A percentile compares a stretch with the other conserved stretches of the same genome.
These are phyloP conservation scores for Oceanites oceanicus DNA, from an alignment of 2,113 vertebrate genomes.

Conservation along the genomic window DNA sequence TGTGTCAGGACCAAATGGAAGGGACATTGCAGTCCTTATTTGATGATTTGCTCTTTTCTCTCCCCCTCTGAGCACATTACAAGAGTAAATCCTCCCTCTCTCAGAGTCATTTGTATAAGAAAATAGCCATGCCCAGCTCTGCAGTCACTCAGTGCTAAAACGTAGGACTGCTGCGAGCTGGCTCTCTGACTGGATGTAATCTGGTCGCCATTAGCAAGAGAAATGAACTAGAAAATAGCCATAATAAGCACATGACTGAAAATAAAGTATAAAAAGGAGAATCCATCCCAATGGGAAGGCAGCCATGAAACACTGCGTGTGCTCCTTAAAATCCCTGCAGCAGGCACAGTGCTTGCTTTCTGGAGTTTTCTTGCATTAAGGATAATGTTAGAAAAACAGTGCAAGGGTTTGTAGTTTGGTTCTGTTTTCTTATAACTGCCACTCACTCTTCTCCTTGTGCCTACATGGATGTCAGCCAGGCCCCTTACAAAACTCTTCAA, in stretches of 20 bases:
- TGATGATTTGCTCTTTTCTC: not conserved
- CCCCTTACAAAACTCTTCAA: not conserved
- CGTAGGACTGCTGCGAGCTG: not conserved
- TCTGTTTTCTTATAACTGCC: not conserved
- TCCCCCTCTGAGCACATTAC: not conserved
- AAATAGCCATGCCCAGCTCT: not conserved
- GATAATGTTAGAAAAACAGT: fast-evolving
- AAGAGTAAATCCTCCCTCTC: not conserved
- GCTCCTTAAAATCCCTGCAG: not conserved
- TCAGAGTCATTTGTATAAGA: not conserved
- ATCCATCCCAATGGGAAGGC: not conserved
- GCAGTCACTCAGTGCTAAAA: not conserved
- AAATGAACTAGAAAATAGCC: constrained; percentile 32
- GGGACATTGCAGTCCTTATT: not conserved
- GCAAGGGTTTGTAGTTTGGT: not conserved
- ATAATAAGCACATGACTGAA: not conserved
- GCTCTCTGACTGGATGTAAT: not conserved
- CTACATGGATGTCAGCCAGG: not conserved
- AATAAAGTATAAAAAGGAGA: not conserved
- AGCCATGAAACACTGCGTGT: not conserved
- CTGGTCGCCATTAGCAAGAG: not conserved
- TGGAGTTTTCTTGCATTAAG: not conserved
- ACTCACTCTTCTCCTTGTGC: not conserved
- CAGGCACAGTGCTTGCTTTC: not conserved
- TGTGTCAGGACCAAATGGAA: not conserved